Base-by-base conservation (phyloP, 2,113 vertebrate genomes). In the Stomatorhinus ivindoensis region DNA sequence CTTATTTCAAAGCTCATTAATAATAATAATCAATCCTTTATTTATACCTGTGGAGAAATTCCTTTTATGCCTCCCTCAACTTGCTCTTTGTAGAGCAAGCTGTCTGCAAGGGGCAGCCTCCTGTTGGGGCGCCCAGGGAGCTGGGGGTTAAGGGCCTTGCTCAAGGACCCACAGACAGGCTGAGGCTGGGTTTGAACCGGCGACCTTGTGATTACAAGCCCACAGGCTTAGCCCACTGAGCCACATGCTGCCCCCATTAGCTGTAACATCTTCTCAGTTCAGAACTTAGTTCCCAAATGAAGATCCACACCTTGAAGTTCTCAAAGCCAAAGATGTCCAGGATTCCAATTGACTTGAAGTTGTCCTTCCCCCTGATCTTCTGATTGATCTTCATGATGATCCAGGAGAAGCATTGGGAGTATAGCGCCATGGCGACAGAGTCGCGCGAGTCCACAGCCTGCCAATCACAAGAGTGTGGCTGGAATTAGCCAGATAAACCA, bases 281-380 rank as follows among this genome's bases (percentile, higher is more conserved):
- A 85, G 15, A 42, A 42, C 73, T 80, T 65, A 11, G 11, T 47
- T 85, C 82, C 46, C 44, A 61, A n/a, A 65, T 17, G 15, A 7
- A 76, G 73, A 19, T 83, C 6, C 11, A 44, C 35, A 98, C 97
- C 97, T 97, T 95, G 93, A 98, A 98, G 93, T 98, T 98, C 93
- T 98, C 97, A 31, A 98, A 98, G 90, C 97, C 97, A 42, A 98
- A 98, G 91, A 98, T 98, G 95, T 98, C 97, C 31, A 98, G 95
- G 94, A 98, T 98, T 88, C 97, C 97, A n/a, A 98, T 97, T 91
- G 97, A 98, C 91, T 98, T 98, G 88, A 98, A 98, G 94, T 97
- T 97, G 93, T 98, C 97, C 89, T 97, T 97, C 90, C 97, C 97
- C 92, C 96, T 97, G 93, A 98, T 95, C 92, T 97, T 97, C 85